Evolutionary conservation across 1,140 invertebrate genomes (phyloP).

Genomic region (Bombyx mori): ASM3026992v2 NC_085123.1:9510501-9511000

Average conservation of each 20-base stretch:
- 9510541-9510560: constrained; percentile 55
- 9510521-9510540: constrained; percentile 48
- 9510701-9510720: constrained; percentile 25
- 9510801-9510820: too few relatives aligned
- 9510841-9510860: too few relatives aligned
- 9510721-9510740: too few relatives aligned
- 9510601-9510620: constrained; percentile 58
- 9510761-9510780: too few relatives aligned
- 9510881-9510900: too few relatives aligned
- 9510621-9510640: constrained; percentile 41
- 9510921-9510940: not conserved
- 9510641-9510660: constrained; percentile 48
- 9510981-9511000: constrained; percentile 21
- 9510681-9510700: constrained; percentile 50
- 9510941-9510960: not conserved
- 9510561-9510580: constrained; percentile 51
- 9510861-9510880: too few relatives aligned
- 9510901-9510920: too few relatives aligned
- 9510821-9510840: too few relatives aligned
- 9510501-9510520: constrained; percentile 29
- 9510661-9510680: constrained; percentile 39
- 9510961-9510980: constrained; percentile 9
- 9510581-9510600: constrained; percentile 43
- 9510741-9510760: too few relatives aligned
- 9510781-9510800: too few relatives aligned